Conservation (phyloP, 2,888 invertebrate species). For the Pachymerium ferrugineum region DNA sequence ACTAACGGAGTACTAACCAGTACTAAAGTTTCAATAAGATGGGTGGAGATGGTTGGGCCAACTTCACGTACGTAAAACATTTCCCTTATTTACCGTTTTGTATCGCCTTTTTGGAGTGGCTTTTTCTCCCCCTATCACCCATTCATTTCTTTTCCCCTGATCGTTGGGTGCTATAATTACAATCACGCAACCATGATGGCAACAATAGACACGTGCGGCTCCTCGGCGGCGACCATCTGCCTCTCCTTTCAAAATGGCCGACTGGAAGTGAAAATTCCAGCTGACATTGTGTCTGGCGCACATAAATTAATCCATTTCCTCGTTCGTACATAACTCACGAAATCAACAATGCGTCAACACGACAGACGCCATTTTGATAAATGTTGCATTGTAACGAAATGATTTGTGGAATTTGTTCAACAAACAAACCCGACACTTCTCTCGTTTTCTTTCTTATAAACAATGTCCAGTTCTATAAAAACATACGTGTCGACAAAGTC, state of each 20-base stretch:
- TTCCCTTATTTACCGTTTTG: neutral
- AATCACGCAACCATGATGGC: conserved; percentile 19
- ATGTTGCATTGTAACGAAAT: neutral
- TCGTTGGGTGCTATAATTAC: conserved; percentile 20
- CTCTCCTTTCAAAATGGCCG: conserved; percentile 1
- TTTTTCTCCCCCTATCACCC: neutral
- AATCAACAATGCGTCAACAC: conserved; percentile 27
- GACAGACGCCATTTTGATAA: neutral
- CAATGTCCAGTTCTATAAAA: too few species aligned
- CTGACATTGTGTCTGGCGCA: neutral
- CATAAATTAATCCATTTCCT: conserved; percentile 24
- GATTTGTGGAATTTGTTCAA: neutral
- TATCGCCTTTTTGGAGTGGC: neutral
- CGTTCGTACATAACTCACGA: neutral
- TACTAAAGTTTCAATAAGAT: too few species aligned
- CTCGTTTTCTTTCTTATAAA: too few species aligned
- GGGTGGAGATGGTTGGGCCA: neutral
- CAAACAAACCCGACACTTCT: too few species aligned
- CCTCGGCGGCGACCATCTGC: neutral
- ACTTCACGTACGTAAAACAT: neutral
- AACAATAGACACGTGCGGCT: conserved; percentile 20
- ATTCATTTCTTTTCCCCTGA: neutral
- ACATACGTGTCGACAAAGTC: too few species aligned
- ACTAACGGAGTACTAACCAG: too few species aligned
- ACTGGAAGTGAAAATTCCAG: neutral